These are phyloP conservation scores for Bothrops alternatus DNA, from an alignment of 2,797 vertebrate genomes.

Conservation along the genomic window DNA sequence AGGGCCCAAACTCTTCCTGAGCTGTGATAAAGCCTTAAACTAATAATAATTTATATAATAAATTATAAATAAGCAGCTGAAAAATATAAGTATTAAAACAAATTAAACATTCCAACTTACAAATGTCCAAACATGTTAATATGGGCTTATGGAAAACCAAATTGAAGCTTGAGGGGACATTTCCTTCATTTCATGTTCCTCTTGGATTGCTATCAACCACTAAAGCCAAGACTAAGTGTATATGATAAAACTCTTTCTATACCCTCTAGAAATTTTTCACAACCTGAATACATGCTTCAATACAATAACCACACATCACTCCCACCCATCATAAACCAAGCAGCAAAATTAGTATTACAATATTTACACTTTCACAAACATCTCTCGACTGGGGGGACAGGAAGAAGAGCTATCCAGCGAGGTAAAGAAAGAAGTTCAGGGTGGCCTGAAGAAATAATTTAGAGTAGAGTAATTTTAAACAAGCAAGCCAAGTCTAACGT, in stretches of 20 bases:
- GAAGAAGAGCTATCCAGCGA: fast-evolving
- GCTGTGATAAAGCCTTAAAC: background rate
- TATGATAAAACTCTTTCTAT: background rate
- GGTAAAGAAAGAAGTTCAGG: background rate
- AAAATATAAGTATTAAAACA: background rate
- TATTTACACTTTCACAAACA: background rate
- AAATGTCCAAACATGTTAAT: background rate
- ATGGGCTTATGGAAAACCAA: background rate
- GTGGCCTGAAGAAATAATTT: background rate
- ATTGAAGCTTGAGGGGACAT: background rate
- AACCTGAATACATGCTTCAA: background rate
- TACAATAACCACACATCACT: background rate
- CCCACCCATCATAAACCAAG: background rate
- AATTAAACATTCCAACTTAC: background rate
- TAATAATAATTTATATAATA: background rate
- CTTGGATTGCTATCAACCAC: background rate
- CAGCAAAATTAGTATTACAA: background rate
- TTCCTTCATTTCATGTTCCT: background rate
- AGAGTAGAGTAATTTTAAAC: background rate
- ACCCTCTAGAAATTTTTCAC: background rate
- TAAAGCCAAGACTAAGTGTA: background rate
- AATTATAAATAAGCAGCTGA: background rate
- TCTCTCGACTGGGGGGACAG: background rate
- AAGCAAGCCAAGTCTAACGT: background rate
- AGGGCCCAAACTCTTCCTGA: background rate